Base-by-base conservation (phyloP, 2,797 vertebrate genomes). In the Taeniopygia guttata region DNA sequence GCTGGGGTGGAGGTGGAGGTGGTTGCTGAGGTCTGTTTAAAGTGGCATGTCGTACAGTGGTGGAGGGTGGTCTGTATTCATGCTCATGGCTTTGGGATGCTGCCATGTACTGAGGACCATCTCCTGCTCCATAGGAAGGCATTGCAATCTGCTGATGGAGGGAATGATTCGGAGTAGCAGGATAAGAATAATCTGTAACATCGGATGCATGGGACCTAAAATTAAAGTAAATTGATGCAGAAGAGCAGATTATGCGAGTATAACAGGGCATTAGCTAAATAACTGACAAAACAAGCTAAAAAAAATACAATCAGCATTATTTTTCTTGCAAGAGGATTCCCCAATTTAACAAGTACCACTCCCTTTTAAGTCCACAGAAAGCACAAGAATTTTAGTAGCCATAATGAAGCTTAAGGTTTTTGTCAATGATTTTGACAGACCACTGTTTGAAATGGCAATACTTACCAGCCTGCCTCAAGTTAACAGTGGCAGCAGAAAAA, bases 1-100 rank as follows among this genome's bases (percentile, higher is more conserved):
- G 95, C 91, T 98, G 98, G 11, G 99, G 99, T 45, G 99, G 99
- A 84, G 99, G 99, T 22, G 99, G 98, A 1, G 99, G 99, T 7
- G 98, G 98, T 55, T 99, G 99, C 96, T 99, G 99, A 51, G 98
- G 96, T 70, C 99, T 99, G 51, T 98, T 99, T 90, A 99, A 97
- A 29, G 99, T 99, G 93, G 98, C 98, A 2, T 99, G 98, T 88
- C 99, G 98, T 11, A 97, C 97, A 21, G 98, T 98, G 62, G 97
- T 95, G 38, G 98, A 98, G 21, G 98, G 96, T 21, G 98, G 97
- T 88, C 98, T 98, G 96, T 97, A 98, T 48, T 99, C 99, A 4
- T 98, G 98, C 70, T 99, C 99, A 5, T 98, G 96, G 56, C 96
- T 98, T 38, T 98, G 98, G 63, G 96, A 94, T 48, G 96, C 77